phyloP scores from a whole-genome alignment of 1,140 invertebrate genomes.

The Dolichoris vasculosae region DNA sequence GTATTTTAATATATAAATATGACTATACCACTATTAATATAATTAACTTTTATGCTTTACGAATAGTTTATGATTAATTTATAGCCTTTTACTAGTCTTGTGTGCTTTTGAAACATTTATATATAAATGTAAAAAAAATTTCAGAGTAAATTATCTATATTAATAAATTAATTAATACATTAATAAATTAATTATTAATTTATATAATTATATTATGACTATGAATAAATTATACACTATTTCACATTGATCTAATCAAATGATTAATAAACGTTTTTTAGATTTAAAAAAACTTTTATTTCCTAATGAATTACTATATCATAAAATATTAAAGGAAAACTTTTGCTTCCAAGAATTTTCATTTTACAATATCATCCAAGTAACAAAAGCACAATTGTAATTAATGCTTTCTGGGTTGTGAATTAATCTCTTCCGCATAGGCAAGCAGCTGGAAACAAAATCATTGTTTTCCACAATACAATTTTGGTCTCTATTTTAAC shows the following conservation, averaged over 20 bases:
- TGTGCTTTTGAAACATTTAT: not conserved
- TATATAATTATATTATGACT: not conserved
- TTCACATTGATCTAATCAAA: not conserved
- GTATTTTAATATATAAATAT: too few relatives aligned
- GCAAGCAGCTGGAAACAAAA: slow-evolving; percentile 7
- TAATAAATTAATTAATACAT: too few relatives aligned
- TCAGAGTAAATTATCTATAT: too few relatives aligned
- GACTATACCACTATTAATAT: too few relatives aligned
- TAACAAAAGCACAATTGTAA: not conserved
- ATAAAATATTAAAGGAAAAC: not conserved
- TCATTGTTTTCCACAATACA: slow-evolving; percentile 51
- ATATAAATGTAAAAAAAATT: too few relatives aligned
- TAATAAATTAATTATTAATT: too few relatives aligned
- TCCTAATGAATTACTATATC: not conserved
- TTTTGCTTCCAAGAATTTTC: not conserved
- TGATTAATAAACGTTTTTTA: not conserved
- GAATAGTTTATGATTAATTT: not conserved
- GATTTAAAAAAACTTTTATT: not conserved
- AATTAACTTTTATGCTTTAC: not conserved
- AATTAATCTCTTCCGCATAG: slow-evolving; percentile 21
- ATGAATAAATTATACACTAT: not conserved
- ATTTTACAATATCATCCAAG: not conserved
- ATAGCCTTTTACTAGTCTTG: not conserved
- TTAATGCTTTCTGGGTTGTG: slow-evolving; percentile 21
- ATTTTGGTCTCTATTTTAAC: slow-evolving; percentile 23